These are phyloP conservation scores for Beris chalybata DNA, from an alignment of 2,888 invertebrate species.

Conservation along the genomic window DNA sequence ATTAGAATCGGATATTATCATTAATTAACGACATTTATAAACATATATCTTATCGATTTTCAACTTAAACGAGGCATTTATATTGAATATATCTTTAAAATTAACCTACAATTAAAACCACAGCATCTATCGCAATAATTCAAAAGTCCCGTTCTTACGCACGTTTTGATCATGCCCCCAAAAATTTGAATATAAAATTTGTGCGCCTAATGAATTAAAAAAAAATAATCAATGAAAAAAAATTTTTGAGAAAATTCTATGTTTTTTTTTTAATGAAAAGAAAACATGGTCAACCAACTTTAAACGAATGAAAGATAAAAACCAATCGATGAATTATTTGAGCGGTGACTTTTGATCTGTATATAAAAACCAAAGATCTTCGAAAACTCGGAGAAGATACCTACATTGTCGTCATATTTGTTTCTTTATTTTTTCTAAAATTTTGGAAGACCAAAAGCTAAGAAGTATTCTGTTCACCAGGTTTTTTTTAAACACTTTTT, in stretches of 20 bases:
- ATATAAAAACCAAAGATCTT: constrained; percentile 16
- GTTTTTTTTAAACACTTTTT: background rate
- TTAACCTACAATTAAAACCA: too few species aligned
- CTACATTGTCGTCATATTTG: background rate
- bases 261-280: background rate
- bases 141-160: too few species aligned
- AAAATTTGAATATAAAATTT: too few species aligned
- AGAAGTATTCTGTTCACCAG: background rate
- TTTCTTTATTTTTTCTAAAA: constrained; percentile 31
- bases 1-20: too few species aligned
- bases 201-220: too few species aligned
- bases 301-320: background rate
- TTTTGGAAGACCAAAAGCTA: constrained; percentile 22
- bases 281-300: too few species aligned
- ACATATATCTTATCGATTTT: too few species aligned
- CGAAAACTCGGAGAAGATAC: background rate
- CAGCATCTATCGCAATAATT: too few species aligned
- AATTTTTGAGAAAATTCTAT: background rate
- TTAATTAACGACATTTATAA: too few species aligned
- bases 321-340: constrained; percentile 35
- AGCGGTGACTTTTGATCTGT: constrained; percentile 33
- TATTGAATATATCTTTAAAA: too few species aligned
- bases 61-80: too few species aligned
- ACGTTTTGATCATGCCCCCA: too few species aligned
- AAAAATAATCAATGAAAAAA: background rate